Evolutionary conservation across 2,888 invertebrate species (phyloP).

Genomic region (Habrosyne pyritoides): DNA sequence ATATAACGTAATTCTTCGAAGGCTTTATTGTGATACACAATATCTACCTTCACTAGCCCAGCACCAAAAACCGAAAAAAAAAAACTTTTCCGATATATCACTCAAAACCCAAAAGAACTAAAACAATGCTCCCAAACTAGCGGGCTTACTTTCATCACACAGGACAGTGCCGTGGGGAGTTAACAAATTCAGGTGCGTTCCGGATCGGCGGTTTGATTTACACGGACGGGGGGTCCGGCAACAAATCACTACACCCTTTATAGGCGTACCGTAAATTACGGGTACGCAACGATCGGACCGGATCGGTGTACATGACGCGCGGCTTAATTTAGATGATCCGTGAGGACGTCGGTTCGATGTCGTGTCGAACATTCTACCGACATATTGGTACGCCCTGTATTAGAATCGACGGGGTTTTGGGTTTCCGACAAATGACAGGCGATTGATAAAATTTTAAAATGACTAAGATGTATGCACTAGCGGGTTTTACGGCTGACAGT

Average conservation of each 20-base stretch:
- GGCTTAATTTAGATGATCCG: conserved; percentile 8
- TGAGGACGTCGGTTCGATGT: neutral
- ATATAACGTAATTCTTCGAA: too few species aligned
- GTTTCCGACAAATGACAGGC: neutral
- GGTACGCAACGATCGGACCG: conserved; percentile 6
- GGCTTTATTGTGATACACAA: too few species aligned
- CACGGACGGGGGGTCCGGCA: conserved; percentile 30
- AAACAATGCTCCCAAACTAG: conserved; percentile 2
- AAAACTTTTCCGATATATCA: conserved; percentile 6
- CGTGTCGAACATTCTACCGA: neutral
- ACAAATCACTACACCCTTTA: conserved; percentile 51
- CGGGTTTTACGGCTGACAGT: too few species aligned
- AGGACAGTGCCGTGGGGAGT: conserved; percentile 12
- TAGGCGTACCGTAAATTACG: conserved; percentile 12
- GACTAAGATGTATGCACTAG: too few species aligned
- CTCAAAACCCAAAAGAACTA: conserved; percentile 1
- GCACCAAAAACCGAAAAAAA: neutral
- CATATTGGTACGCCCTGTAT: neutral
- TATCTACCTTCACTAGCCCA: neutral
- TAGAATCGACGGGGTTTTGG: neutral
- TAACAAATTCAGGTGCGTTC: conserved; percentile 17
- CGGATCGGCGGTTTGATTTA: conserved; percentile 44
- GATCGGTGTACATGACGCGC: conserved; percentile 4
- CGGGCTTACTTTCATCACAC: conserved; percentile 2
- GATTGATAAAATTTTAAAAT: too few species aligned